Evolutionary conservation across 2,797 vertebrate species (phyloP).

Genomic region (Leptatherina wallacei): DNA sequence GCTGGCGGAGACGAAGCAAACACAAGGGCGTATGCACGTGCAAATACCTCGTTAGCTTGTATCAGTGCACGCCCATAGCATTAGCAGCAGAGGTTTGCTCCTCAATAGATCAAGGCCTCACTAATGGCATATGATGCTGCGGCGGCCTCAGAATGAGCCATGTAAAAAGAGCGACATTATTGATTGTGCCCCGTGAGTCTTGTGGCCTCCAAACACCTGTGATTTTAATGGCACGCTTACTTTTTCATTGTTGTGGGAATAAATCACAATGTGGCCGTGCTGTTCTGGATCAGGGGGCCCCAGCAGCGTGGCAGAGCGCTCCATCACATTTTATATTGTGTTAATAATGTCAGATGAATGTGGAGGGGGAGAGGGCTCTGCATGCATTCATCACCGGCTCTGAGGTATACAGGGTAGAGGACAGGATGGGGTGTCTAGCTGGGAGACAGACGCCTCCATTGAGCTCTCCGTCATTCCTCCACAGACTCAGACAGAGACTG

Average conservation of each 20-base stretch:
- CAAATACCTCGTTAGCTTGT: constrained; percentile 59
- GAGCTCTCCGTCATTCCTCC: constrained; percentile 82
- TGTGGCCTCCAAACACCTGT: constrained; percentile 80
- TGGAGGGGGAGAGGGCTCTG: constrained; percentile 53
- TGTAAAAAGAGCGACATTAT: constrained; percentile 84
- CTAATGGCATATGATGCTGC: constrained; percentile 81
- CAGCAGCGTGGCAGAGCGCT: constrained; percentile 64
- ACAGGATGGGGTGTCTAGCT: constrained; percentile 66
- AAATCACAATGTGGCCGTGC: constrained; percentile 72
- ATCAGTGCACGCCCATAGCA: constrained; percentile 56
- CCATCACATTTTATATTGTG: constrained; percentile 84
- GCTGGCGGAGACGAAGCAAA: constrained; percentile 74
- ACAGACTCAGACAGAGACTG: constrained; percentile 70
- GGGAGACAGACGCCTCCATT: constrained; percentile 78
- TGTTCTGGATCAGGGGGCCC: constrained; percentile 42
- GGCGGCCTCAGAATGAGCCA: constrained; percentile 76
- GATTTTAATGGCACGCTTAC: constrained; percentile 83
- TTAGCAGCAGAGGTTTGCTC: constrained; percentile 51
- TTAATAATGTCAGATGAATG: constrained; percentile 81
- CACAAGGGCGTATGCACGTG: constrained; percentile 47
- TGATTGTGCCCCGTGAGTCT: constrained; percentile 73
- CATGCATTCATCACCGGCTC: constrained; percentile 75
- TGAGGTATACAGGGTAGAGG: constrained; percentile 59
- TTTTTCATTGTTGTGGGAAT: constrained; percentile 80
- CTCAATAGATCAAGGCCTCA: constrained; percentile 75